phyloP scores from a whole-genome alignment of 2,888 invertebrate genomes.

The Macropis europaea region DNA sequence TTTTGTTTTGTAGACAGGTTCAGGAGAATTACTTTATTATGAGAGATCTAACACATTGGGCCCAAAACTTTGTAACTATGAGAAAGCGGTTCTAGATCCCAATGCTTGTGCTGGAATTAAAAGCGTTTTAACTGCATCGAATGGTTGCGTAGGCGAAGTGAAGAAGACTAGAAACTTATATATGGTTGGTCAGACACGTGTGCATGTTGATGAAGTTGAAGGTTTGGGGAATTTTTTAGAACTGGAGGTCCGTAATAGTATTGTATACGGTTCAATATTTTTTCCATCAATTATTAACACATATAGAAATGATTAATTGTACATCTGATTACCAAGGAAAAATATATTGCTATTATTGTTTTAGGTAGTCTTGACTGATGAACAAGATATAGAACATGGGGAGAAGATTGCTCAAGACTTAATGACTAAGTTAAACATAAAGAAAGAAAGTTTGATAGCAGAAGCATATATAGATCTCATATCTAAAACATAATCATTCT shows the following conservation, averaged over 20 bases:
- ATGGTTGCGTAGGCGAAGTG: conserved; percentile 88
- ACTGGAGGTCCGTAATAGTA: conserved; percentile 85
- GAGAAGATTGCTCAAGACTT: conserved; percentile 86
- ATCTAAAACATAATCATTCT: too few relatives aligned
- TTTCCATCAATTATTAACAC: too few relatives aligned
- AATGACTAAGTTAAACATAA: conserved; percentile 85
- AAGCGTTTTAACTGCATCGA: conserved; percentile 82
- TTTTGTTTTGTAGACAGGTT: conserved; percentile 78
- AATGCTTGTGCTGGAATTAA: conserved; percentile 81
- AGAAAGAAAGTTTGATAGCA: conserved; percentile 84
- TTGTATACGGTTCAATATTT: neutral
- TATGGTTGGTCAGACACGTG: conserved; percentile 90
- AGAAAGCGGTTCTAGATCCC: conserved; percentile 82
- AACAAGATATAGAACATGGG: conserved; percentile 86
- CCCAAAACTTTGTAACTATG: conserved; percentile 89
- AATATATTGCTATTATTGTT: conserved; percentile 50
- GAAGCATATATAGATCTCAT: conserved; percentile 91
- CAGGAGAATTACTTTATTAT: conserved; percentile 89
- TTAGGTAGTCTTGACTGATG: conserved; percentile 85
- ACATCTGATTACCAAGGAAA: neutral
- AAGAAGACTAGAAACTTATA: conserved; percentile 89
- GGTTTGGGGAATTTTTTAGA: conserved; percentile 91
- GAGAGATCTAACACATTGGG: conserved; percentile 88
- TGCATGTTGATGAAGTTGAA: conserved; percentile 93
- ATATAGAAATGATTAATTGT: neutral